A percentile compares a stretch with the other conserved stretches of the same genome.
Conservation (phyloP, 2,797 vertebrate species). For the Amblyraja radiata region DNA sequence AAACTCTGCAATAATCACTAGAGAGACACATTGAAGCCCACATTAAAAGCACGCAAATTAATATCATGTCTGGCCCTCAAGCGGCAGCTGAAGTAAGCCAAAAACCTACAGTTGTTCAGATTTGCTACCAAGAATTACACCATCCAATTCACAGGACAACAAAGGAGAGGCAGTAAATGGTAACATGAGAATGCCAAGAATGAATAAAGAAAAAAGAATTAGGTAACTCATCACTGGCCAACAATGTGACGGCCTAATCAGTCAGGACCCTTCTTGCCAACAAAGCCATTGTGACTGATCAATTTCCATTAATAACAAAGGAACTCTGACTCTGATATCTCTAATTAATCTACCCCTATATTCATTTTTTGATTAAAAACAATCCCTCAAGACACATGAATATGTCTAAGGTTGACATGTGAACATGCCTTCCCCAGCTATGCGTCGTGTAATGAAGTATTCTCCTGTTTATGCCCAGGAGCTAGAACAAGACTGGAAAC, state of each 20-base stretch:
- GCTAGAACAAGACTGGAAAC: neutral
- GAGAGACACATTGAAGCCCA: neutral
- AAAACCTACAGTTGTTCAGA: neutral
- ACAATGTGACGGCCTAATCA: neutral
- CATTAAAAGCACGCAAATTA: neutral
- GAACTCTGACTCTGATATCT: neutral
- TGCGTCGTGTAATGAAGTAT: neutral
- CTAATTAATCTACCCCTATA: neutral
- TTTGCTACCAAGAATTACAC: neutral
- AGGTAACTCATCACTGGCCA: neutral
- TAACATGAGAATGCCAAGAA: neutral
- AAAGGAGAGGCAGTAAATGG: neutral
- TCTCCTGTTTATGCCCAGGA: neutral
- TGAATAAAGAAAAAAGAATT: neutral
- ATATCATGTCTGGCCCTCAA: neutral
- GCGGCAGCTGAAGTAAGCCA: neutral
- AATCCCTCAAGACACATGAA: conserved; percentile 7
- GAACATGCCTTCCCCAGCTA: neutral
- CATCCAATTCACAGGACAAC: neutral
- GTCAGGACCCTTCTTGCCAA: neutral
- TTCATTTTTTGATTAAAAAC: neutral
- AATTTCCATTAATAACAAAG: neutral
- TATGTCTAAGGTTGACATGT: neutral
- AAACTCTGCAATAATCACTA: neutral
- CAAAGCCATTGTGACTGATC: neutral